Evolutionary conservation across 2,888 invertebrate genomes (phyloP).

Genomic region (Malthinus seriepunctatus): DNA sequence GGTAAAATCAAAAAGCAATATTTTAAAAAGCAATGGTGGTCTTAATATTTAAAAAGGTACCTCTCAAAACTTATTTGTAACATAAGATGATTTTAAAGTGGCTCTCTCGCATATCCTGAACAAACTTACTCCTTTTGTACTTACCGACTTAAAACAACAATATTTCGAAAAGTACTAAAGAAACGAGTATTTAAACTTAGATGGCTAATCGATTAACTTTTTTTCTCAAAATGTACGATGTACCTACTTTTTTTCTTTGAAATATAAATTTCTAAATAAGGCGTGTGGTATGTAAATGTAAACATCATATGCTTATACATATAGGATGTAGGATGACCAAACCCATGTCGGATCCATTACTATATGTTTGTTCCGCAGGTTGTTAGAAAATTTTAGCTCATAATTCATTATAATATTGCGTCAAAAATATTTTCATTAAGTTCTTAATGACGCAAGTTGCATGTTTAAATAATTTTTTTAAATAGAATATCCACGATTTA

Average conservation of each 20-base stretch:
- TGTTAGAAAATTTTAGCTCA: constrained; percentile 3
- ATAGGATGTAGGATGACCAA: constrained; percentile 24
- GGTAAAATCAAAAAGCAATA: no score
- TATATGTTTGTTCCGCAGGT: constrained; percentile 17
- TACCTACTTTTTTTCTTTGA: neutral
- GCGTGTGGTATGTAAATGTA: constrained; percentile 7
- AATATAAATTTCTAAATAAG: constrained; percentile 1
- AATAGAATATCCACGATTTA: neutral
- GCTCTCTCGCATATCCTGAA: constrained; percentile 29
- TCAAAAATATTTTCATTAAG: neutral
- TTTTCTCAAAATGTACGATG: no score
- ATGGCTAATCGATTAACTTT: no score
- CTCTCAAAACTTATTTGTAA: constrained; percentile 7
- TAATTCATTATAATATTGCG: constrained; percentile 5
- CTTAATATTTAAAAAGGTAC: neutral
- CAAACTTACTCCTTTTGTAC: constrained; percentile 32
- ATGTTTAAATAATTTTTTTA: neutral
- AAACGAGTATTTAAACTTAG: neutral
- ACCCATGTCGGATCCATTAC: constrained; percentile 26
- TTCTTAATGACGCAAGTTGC: neutral
- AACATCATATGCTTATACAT: constrained; percentile 3
- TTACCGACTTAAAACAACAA: constrained; percentile 35
- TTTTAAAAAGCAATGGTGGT: neutral
- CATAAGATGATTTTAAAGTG: constrained; percentile 24
- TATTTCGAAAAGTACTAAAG: neutral